Percentiles rank a stretch among this genome's conserved stretches.
Conservation (phyloP, 53 echinoderm and acorn worm genomes). For the Paracentrotus lividus region DNA sequence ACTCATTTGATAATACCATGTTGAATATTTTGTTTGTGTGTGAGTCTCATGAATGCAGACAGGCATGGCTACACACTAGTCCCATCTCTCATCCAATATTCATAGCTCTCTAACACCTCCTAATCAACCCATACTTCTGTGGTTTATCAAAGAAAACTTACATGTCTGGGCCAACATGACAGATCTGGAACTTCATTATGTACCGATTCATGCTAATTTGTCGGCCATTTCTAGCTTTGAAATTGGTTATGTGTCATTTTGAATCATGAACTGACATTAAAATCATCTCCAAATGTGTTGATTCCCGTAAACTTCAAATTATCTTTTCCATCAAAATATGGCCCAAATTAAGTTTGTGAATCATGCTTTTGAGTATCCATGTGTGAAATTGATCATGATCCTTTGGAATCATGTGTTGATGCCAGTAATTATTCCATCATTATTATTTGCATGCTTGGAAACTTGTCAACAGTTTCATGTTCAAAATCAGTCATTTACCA, state of each 20-base stretch:
- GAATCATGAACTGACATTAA: neutral
- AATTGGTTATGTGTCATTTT: neutral
- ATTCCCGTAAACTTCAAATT: neutral
- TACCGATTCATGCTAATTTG: neutral
- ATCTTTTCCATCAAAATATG: too few species aligned
- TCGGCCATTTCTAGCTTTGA: neutral
- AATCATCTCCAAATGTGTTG: neutral
- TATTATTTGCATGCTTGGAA: too few species aligned
- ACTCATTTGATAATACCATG: too few species aligned
- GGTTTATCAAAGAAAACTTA: neutral
- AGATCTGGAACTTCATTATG: conserved; percentile 37
- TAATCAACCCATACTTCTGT: conserved; percentile 17
- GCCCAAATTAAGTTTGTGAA: too few species aligned
- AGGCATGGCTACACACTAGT: neutral
- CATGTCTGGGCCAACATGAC: neutral
- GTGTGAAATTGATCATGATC: neutral
- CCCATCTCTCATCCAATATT: conserved; percentile 31
- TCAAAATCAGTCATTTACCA: neutral
- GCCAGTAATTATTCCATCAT: neutral
- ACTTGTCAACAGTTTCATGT: neutral
- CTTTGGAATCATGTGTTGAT: neutral
- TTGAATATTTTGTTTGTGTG: neutral
- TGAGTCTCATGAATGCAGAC: neutral
- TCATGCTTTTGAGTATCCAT: too few species aligned
- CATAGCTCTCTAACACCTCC: neutral